Conservation (phyloP, 2,797 vertebrate genomes). For the Crenichthys baileyi region DNA sequence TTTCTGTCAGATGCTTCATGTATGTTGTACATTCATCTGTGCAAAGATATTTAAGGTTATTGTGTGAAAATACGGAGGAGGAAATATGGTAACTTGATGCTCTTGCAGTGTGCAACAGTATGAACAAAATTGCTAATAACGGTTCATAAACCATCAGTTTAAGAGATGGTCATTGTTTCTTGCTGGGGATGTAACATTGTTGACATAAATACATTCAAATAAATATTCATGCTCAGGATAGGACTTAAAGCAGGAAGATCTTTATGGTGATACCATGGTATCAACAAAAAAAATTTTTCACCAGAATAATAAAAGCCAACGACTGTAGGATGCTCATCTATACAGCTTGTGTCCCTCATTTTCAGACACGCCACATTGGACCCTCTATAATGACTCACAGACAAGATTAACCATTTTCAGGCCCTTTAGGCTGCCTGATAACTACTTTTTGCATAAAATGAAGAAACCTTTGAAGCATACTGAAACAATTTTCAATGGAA, state of each 20-base stretch:
- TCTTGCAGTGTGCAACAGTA: background rate
- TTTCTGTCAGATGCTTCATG: background rate
- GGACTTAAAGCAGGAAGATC: background rate
- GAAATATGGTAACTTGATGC: background rate
- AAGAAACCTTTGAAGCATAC: background rate
- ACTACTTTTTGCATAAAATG: too few relatives aligned
- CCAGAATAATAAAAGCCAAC: too few relatives aligned
- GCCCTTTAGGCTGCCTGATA: background rate
- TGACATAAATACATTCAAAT: constrained; percentile 5
- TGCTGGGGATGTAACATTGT: background rate
- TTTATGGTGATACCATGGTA: background rate
- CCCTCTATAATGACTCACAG: too few relatives aligned
- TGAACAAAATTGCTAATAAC: background rate
- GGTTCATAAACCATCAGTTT: background rate
- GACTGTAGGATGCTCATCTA: too few relatives aligned
- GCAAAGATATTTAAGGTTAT: too few relatives aligned
- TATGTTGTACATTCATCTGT: too few relatives aligned
- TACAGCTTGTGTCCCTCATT: too few relatives aligned
- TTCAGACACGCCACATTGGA: background rate
- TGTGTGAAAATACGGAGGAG: too few relatives aligned
- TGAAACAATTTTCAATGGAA: background rate
- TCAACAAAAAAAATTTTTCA: background rate
- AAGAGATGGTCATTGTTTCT: background rate
- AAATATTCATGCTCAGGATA: background rate
- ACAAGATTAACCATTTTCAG: background rate